phyloP scores from a whole-genome alignment of 2,113 vertebrate genomes.

The Galbula dea region DNA sequence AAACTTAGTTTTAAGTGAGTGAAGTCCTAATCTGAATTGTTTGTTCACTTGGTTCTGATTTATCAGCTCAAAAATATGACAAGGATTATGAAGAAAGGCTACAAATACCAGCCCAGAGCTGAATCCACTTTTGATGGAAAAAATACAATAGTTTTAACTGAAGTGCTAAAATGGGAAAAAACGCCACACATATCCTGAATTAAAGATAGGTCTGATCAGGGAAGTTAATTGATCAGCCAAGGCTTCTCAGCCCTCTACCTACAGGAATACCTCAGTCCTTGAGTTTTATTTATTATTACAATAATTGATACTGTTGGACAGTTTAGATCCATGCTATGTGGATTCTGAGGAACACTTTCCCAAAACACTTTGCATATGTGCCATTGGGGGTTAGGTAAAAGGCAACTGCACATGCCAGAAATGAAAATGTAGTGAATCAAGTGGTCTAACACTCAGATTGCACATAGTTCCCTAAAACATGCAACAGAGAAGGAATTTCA shows the following conservation, averaged over 20 bases:
- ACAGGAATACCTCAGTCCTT: not conserved
- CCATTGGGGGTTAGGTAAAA: not conserved
- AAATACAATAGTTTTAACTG: not conserved
- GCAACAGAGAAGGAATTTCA: not conserved
- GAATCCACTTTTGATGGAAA: not conserved
- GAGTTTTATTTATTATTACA: not conserved
- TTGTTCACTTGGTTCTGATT: not conserved
- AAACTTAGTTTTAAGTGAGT: conserved; percentile 34
- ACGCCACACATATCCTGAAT: not conserved
- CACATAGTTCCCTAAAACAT: not conserved
- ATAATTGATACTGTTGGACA: not conserved
- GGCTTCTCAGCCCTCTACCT: not conserved
- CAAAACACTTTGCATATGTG: not conserved
- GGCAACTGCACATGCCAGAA: not conserved
- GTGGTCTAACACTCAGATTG: not conserved
- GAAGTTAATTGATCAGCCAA: not conserved
- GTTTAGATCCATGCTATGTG: not conserved
- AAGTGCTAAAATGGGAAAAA: not conserved
- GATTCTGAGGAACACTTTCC: not conserved
- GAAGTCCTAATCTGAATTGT: conserved; percentile 4
- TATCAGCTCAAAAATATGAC: not conserved
- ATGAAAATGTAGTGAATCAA: not conserved
- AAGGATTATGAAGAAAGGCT: not conserved
- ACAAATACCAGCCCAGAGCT: not conserved
- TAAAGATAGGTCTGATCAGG: not conserved